Base-by-base conservation (phyloP, 2,113 vertebrate species). In the Genyomyrus donnyi region DNA sequence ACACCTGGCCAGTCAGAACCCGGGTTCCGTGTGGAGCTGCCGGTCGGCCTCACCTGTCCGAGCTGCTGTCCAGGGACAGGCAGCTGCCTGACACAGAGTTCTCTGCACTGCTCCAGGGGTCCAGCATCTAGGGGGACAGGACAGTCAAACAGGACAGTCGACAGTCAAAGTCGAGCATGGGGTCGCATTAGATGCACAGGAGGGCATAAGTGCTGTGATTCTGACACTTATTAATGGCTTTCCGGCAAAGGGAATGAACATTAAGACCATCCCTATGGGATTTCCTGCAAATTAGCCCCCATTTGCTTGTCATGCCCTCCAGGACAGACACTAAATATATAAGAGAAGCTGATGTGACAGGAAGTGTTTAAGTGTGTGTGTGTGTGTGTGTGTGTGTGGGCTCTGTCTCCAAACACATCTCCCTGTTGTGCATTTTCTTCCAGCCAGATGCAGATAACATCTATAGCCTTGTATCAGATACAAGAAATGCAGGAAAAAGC, bases 71-170 rank as follows among this genome's bases (percentile, higher is more conserved):
- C 95, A 99, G 95, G 89, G 98, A 99, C 91, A 99, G 98, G 92
- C 98, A 99, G 93, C 98, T 99, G 92, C 98, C 98, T 52, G 98
- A 98, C 86, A 98, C 94, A 0, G 98, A 99, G 93, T 98, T 99
- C 90, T 99, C 98, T 35, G 97, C 96, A 89, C 98, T 99, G 96
- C 97, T 98, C 94, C 98, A 96, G 27, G 97, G 97, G 93, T 99
- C 98, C 95, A 98, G 93, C 93, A 98, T 96, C 98, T 99, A 92
- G 85, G 94, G 94, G 93, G 89, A 89, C 7, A 94, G 89, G 91
- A 90, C 56, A 90, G 83, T 24, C 24, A 24, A 19, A 88, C 39
- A 39, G 39, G 39, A 42, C 39, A 42, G 39, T 42, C 39, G 39
- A 42, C 39, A 42, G 39, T 42, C 39, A 42, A 42, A 42, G 39